A percentile compares a stretch with the other conserved stretches of the same genome.
Evolutionary conservation across 2,888 invertebrate species (phyloP).

Genomic region (Teleiodes luculella): DNA sequence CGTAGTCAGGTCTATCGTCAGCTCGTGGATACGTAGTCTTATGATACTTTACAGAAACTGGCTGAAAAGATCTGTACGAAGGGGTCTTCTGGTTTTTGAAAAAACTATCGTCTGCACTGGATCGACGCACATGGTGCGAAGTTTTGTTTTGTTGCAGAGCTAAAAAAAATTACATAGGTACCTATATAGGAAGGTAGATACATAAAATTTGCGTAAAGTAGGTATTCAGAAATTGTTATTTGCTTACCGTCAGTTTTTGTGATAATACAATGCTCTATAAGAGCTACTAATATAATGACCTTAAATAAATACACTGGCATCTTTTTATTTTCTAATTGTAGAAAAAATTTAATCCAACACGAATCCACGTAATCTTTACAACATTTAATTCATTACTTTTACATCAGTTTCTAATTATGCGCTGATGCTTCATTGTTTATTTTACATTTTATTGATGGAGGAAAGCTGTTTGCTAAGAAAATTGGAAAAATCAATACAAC

Average conservation of each 20-base stretch:
- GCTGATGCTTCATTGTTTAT: neutral
- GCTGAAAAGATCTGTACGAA: constrained; percentile 63
- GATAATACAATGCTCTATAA: constrained; percentile 35
- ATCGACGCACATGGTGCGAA: constrained; percentile 48
- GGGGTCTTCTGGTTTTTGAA: constrained; percentile 53
- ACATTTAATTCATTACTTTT: neutral
- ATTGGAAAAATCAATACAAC: constrained; percentile 1
- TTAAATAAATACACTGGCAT: constrained; percentile 35
- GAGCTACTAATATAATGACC: constrained; percentile 33
- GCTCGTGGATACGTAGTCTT: constrained; percentile 55
- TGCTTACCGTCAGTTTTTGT: constrained; percentile 35
- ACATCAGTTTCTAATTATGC: neutral
- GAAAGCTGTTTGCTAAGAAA: neutral
- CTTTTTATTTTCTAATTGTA: neutral
- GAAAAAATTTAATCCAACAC: neutral
- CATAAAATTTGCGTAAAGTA: too few species aligned
- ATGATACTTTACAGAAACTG: constrained; percentile 56
- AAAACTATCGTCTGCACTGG: constrained; percentile 46
- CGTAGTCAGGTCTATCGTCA: constrained; percentile 61
- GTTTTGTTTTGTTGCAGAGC: constrained; percentile 56
- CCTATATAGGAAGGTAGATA: neutral
- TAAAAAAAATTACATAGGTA: constrained; percentile 30
- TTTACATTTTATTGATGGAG: neutral
- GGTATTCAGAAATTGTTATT: neutral
- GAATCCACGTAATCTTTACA: neutral